Percentiles rank a stretch among this genome's conserved stretches.
phyloP scores from a whole-genome alignment of 2,113 vertebrate species.

The Halichoerus grypus region DNA sequence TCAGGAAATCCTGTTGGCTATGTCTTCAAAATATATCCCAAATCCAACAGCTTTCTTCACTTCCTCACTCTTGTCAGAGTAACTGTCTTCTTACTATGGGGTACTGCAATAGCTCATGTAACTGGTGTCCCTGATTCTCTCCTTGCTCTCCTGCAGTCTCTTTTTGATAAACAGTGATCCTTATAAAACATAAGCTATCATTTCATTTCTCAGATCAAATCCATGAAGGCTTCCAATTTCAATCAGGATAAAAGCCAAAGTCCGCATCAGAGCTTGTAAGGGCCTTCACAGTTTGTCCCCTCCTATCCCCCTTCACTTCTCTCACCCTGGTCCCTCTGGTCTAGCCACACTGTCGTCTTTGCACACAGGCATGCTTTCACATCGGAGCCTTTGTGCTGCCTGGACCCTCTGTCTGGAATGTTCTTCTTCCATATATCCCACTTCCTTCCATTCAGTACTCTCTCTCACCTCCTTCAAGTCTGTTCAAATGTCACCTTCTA shows the following conservation, averaged over 20 bases:
- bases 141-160: neutral
- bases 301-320: no score
- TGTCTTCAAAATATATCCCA: neutral
- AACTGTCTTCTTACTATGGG: neutral
- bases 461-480: neutral
- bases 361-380: neutral
- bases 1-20: neutral
- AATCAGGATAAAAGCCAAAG: neutral
- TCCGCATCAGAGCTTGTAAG: accelerated
- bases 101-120: neutral
- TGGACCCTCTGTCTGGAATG: neutral
- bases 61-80: neutral
- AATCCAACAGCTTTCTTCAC: neutral
- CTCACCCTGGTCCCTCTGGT: neutral
- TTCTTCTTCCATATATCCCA: neutral
- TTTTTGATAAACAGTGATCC: neutral
- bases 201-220: neutral
- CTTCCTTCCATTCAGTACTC: neutral
- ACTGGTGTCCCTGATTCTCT: neutral
- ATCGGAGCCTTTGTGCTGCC: neutral
- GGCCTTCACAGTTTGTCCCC: neutral
- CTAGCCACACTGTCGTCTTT: neutral
- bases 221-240: neutral
- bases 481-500: neutral
- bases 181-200: neutral